Base-by-base conservation (phyloP, 2,797 vertebrate genomes). In the Channallabes apus region DNA sequence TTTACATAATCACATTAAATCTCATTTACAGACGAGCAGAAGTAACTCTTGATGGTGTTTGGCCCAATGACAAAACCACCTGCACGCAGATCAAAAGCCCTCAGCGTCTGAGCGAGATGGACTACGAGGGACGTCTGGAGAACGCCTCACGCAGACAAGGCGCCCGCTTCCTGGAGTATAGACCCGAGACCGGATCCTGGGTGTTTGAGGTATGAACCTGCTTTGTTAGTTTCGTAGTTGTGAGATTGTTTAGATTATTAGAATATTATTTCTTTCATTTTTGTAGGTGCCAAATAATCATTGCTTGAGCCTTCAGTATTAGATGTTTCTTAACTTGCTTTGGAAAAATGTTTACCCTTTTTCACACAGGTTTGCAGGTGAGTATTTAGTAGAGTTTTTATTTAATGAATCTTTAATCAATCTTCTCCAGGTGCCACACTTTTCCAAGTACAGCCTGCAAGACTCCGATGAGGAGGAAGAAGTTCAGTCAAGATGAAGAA, bases 181-280 rank as follows among this genome's bases (percentile, higher is more conserved):
- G 97, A 3, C 95, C 97, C 0, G 98, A 99, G 92, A 99, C 97
- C 0, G 98, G 98, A 0, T 99, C 98, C 80, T 99, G 98, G 98
- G 96, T 99, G 0, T 99, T 99, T 72, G 96, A 98, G 97, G 98
- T 98, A 24, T 6, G n/a, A n/a, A n/a, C n/a, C n/a, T n/a, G n/a
- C n/a, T n/a, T n/a, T n/a, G n/a, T n/a, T n/a, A n/a, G n/a, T n/a
- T n/a, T 46, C 41, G 9, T 46, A 15, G 5, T 24, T 71, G 11
- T 41, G n/a, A 35, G 18, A 69, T 12, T 46, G 2, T 38, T 24
- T 41, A 41, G 1, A 6, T 2, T 1, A 18, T 29, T n/a, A 62
- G 9, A 9, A n/a, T 62, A 9, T 41, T 32, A 61, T 22, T 61
- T 61, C 59, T 61, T 27, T 64, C 1, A 32, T 32, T 32, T 32